Evolutionary conservation across 1,140 invertebrate genomes (phyloP).

Genomic region (Lordiphosa collinella): DNA sequence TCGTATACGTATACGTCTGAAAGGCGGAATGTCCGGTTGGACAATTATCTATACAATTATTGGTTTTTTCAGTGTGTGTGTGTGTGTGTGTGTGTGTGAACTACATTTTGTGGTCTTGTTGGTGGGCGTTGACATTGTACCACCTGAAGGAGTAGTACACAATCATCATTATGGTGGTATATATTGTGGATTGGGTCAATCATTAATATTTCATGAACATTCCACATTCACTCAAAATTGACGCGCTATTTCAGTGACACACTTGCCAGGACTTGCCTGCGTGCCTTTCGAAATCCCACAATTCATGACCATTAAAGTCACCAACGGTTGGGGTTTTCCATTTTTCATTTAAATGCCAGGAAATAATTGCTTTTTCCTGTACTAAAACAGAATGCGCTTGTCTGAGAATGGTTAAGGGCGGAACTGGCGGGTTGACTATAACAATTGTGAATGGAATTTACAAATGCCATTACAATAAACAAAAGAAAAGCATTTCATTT

Average conservation of each 20-base stretch:
- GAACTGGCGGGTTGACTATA: neutral
- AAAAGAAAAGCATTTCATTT: conserved; percentile 4
- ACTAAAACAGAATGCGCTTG: conserved; percentile 6
- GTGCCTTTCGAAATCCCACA: conserved; percentile 36
- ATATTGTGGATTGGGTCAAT: conserved; percentile 47
- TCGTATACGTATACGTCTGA: neutral
- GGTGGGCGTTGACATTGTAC: conserved; percentile 11
- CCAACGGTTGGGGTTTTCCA: conserved; percentile 43
- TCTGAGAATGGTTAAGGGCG: neutral
- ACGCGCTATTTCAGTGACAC: conserved; percentile 14
- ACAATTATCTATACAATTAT: conserved; percentile 56
- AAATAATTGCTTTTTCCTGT: conserved; percentile 75
- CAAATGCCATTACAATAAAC: conserved; percentile 14
- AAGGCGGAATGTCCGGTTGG: conserved; percentile 5
- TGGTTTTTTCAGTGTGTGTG: conserved; percentile 41
- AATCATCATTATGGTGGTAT: conserved; percentile 3
- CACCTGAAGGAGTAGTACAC: conserved; percentile 17
- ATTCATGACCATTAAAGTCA: conserved; percentile 44
- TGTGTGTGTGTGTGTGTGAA: neutral
- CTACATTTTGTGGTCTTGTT: conserved; percentile 4
- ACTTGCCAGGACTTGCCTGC: conserved; percentile 37
- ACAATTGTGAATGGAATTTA: conserved; percentile 36
- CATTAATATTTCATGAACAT: conserved; percentile 79
- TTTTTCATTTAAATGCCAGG: conserved; percentile 70
- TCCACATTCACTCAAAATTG: conserved; percentile 39